phyloP scores from a whole-genome alignment of 1,140 invertebrate species.

The Charaxes varanes region DNA sequence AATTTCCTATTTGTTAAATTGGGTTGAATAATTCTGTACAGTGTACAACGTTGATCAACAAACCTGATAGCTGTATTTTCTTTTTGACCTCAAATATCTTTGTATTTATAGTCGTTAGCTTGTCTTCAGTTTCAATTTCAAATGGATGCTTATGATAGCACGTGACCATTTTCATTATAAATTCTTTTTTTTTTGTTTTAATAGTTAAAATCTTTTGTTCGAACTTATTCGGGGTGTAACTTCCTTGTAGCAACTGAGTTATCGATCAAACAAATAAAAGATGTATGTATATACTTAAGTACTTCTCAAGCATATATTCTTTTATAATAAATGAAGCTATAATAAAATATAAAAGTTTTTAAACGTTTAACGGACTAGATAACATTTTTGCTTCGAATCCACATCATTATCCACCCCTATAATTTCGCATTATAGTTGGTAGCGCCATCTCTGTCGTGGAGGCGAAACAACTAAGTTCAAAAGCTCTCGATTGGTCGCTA shows the following conservation, averaged over 20 bases:
- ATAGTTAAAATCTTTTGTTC: too few species aligned
- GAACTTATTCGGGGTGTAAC: too few species aligned
- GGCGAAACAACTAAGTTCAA: conserved; percentile 38
- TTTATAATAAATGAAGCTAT: too few species aligned
- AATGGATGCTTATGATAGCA: conserved; percentile 72
- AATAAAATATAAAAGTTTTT: too few species aligned
- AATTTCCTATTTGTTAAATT: too few species aligned
- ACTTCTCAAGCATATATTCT: too few species aligned
- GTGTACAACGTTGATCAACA: not conserved
- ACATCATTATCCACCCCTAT: conserved; percentile 37
- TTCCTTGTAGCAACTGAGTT: conserved; percentile 24
- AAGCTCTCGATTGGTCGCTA: conserved; percentile 51
- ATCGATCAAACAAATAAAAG: conserved; percentile 34
- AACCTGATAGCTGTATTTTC: conserved; percentile 86
- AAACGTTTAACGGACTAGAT: conserved; percentile 15
- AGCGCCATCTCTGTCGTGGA: conserved; percentile 51
- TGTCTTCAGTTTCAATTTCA: conserved; percentile 73
- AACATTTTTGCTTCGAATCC: conserved; percentile 23
- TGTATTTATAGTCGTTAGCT: conserved; percentile 79
- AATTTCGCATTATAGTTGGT: conserved; percentile 10
- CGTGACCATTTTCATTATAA: conserved; percentile 45
- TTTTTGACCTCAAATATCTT: conserved; percentile 88
- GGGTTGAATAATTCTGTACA: too few species aligned
- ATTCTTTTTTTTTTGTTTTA: conserved; percentile 13
- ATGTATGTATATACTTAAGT: not conserved